Evolutionary conservation across 1,140 invertebrate species (phyloP), one percentile per base, ranked within the genome.

Genomic region (Ceratina japonica): DNA sequence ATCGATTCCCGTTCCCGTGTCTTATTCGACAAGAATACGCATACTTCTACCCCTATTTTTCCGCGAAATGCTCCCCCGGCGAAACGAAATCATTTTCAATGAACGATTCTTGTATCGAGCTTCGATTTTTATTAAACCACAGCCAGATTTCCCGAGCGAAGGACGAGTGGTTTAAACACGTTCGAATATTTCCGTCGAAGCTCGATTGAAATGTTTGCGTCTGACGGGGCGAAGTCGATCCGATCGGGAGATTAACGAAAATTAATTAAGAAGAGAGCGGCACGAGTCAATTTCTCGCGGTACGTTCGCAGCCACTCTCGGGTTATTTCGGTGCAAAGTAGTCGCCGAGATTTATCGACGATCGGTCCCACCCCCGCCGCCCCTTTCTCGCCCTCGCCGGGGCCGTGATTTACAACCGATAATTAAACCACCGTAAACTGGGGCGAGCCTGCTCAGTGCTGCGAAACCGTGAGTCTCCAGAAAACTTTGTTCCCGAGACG

Each of bases 341-440:
- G 81, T 86, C 78, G 80, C 77, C 65, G 74, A 90, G 88, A 91
- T 91, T 91, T 91, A 91, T 90, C 82, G 88, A 82, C 79, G 79
- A 78, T 44, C 37, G 37, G 37, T 44, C 37, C 37, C 37, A 3
- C 65, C 80, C 85, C 16, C 63, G 44, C 51, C 52, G 63, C 24
- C 66, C 62, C n/a, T 64, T 70, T 72, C 37, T 24, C 59, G 8
- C 16, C 8, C 24, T 37, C 56, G 22, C 44, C 66, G 51, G 75
- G 70, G 49, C 74, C 73, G 87, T 90, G 90, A 91, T 90, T 91
- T 91, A 91, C 87, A 89, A 84, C 85, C 87, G 86, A 92, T 91
- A 91, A 91, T 91, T 92, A 91, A 91, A 91, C 85, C 89, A 88
- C 87, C 86, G 88, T 90, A 89, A 89, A 86, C 81, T 75, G 81